Conservation (phyloP, 2,888 invertebrate species). For the Eupithecia insigniata region DNA sequence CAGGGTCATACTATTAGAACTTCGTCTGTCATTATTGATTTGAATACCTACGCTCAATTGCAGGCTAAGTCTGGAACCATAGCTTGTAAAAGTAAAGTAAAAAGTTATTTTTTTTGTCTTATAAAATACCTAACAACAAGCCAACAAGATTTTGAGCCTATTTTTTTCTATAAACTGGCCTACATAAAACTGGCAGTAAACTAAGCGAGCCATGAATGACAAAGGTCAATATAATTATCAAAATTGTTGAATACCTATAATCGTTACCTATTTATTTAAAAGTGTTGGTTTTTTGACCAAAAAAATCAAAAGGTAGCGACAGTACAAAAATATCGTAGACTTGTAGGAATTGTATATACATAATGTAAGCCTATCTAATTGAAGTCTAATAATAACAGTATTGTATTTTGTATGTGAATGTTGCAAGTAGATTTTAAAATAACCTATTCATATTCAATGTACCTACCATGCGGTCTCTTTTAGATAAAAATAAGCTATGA, state of each 20-base stretch:
- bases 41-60: background rate
- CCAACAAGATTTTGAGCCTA: background rate
- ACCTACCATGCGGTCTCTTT: background rate
- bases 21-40: background rate
- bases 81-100: background rate
- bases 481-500: background rate
- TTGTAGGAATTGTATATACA: slow-evolving; percentile 12
- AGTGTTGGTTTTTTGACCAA: slow-evolving; percentile 32
- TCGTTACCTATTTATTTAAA: background rate
- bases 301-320: slow-evolving; percentile 16
- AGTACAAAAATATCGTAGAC: slow-evolving; percentile 33
- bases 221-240: background rate
- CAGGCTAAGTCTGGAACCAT: background rate
- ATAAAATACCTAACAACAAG: background rate
- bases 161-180: background rate
- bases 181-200: background rate
- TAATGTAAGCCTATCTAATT: background rate
- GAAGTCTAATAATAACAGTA: background rate
- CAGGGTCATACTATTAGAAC: background rate
- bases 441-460: background rate
- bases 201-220: background rate
- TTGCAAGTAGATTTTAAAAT: slow-evolving; percentile 18
- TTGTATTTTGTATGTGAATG: slow-evolving; percentile 30
- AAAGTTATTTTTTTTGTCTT: background rate
- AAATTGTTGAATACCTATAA: background rate